Percentiles rank a stretch among this genome's conserved stretches.
phyloP scores from a whole-genome alignment of 2,797 vertebrate species.

The Molossus molossus region DNA sequence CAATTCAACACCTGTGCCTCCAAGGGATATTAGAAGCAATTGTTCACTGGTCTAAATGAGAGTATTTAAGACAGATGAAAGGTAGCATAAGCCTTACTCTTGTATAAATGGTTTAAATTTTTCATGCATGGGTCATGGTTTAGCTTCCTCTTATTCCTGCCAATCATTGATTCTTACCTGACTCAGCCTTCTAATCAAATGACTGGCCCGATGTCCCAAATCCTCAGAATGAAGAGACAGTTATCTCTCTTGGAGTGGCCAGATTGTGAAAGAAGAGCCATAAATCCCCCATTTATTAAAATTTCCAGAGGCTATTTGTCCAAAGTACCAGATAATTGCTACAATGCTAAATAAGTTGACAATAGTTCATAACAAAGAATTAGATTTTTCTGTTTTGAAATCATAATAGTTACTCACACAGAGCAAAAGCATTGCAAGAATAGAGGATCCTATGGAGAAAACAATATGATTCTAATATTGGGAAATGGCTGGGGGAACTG shows the following conservation, averaged over 20 bases:
- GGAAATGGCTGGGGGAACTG: not conserved
- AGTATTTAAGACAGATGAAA: not conserved
- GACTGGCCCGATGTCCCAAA: not conserved
- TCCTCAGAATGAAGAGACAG: not conserved
- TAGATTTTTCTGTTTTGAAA: not conserved
- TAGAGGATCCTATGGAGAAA: not conserved
- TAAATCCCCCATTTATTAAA: not conserved
- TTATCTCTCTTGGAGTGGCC: not conserved
- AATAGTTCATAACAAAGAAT: not conserved
- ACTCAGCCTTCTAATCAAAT: not conserved
- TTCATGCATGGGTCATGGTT: not conserved
- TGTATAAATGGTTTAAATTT: not conserved
- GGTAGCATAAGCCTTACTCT: not conserved
- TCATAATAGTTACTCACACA: not conserved
- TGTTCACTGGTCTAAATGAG: not conserved
- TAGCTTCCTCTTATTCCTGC: not conserved
- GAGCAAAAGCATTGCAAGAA: not conserved
- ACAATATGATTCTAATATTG: not conserved
- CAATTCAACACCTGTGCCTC: not conserved
- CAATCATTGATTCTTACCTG: not conserved
- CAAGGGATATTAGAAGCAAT: not conserved
- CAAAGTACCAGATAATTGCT: not conserved
- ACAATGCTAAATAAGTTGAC: not conserved
- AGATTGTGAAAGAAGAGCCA: not conserved
- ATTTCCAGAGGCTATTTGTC: not conserved